phyloP scores from a whole-genome alignment of 2,888 invertebrate species.

The Harpagoxenus sublaevis region DNA sequence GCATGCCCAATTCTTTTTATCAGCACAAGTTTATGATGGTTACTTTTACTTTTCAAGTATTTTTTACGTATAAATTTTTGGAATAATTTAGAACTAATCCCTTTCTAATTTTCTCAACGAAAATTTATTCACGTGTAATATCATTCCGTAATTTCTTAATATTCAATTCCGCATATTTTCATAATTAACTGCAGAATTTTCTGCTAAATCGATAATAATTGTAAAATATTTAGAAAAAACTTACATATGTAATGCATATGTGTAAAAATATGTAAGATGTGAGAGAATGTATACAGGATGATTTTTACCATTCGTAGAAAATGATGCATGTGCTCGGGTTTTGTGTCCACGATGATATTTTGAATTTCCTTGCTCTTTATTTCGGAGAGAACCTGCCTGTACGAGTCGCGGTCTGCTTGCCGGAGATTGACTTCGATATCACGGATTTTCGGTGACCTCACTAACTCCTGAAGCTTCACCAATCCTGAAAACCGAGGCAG shows the following conservation, averaged over 20 bases:
- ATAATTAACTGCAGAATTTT: neutral
- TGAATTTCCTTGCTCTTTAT: slow-evolving; percentile 92
- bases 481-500: slow-evolving; percentile 87
- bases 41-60: neutral
- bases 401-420: slow-evolving; percentile 90
- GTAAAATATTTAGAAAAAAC: neutral
- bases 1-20: neutral
- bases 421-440: slow-evolving; percentile 91
- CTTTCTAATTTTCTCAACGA: neutral
- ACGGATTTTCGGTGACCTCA: slow-evolving; percentile 88
- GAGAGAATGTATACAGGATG: neutral
- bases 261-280: neutral
- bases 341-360: slow-evolving; percentile 93
- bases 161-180: neutral
- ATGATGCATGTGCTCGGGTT: slow-evolving; percentile 90
- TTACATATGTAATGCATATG: neutral
- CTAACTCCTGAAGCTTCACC: slow-evolving; percentile 91
- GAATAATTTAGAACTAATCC: neutral
- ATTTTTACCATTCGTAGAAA: slow-evolving; percentile 91
- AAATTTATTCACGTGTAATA: neutral
- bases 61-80: neutral
- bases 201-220: neutral
- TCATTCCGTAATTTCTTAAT: neutral
- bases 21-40: neutral
- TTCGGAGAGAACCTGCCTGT: slow-evolving; percentile 90